phyloP scores from a whole-genome alignment of 2,888 invertebrate species.

The Lepidochitona cinerea region DNA sequence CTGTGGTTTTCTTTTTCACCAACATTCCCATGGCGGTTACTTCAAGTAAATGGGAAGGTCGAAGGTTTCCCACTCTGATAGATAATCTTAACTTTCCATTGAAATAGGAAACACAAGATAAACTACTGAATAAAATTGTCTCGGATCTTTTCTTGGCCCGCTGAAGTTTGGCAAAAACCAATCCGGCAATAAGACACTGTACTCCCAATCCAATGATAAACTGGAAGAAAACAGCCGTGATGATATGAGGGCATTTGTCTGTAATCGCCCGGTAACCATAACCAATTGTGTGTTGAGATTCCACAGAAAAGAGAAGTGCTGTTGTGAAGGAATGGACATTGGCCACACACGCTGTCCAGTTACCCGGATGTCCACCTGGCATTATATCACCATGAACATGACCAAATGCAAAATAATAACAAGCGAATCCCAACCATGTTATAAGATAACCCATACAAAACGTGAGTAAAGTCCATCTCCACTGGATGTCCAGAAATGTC shows the following conservation, averaged over 20 bases:
- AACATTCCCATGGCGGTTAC: constrained; percentile 94
- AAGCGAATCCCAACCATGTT: constrained; percentile 88
- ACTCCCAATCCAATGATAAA: constrained; percentile 89
- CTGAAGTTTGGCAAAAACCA: constrained; percentile 93
- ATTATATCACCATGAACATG: constrained; percentile 62
- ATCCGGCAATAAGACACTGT: constrained; percentile 80
- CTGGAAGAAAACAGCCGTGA: constrained; percentile 90
- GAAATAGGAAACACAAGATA: constrained; percentile 84
- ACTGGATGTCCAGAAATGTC: constrained; percentile 92
- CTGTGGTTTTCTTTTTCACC: constrained; percentile 90
- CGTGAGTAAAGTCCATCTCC: constrained; percentile 84
- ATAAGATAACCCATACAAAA: constrained; percentile 89
- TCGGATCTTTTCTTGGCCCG: constrained; percentile 95
- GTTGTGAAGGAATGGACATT: constrained; percentile 90
- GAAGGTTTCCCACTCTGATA: constrained; percentile 71
- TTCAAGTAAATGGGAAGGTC: constrained; percentile 74
- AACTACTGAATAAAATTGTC: constrained; percentile 91
- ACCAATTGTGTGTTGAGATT: constrained; percentile 97
- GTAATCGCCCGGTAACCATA: constrained; percentile 89
- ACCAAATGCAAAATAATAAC: constrained; percentile 60
- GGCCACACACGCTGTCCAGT: constrained; percentile 72
- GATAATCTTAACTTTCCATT: constrained; percentile 68
- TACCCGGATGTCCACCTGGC: constrained; percentile 26
- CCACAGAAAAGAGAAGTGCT: constrained; percentile 94
- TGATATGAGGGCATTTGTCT: constrained; percentile 91